Evolutionary conservation across 2,797 vertebrate species (phyloP), one percentile per base, ranked within the genome.

Genomic region (Enteromius radiatus): DNA sequence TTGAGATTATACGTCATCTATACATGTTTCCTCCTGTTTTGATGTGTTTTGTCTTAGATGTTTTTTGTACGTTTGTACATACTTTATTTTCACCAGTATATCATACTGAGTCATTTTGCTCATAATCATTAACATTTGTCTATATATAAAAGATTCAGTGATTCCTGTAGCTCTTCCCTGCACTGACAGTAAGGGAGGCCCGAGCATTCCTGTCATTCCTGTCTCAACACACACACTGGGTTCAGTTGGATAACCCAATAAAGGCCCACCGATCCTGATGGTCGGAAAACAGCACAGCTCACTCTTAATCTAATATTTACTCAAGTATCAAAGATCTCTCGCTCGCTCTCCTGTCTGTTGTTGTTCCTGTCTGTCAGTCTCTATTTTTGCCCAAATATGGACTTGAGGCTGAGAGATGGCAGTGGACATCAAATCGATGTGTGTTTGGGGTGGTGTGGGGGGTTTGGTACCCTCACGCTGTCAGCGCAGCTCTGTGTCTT

Each of bases 191-290:
- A 91, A 89, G 92, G 85, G 92, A 93, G 92, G 91, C 91, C 91
- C 84, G 65, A 69, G 85, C 93, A 93, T 94, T 87, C 89, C 90
- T 93, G 76, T 90, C 92, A 94, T 94, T 94, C 92, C 89, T 92
- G 85, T 88, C 86, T 65, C 83, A 74, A 31, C 81, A 84, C 81
- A 84, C 84, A 76, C 86, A 85, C 61, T 23, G 8, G 38, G 70
- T 71, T 69, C 21, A 65, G 82, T 85, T 41, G 56, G 73, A 84
- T 76, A 84, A 90, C 87, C 86, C 87, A 90, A 82, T 87, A 87
- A 88, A 88, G 43, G 31, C 80, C 77, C 84, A 78, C 85, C 78
- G 80, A 85, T 76, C 78, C 61, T 52, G 86, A 85, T 59, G 43
- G 87, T 83, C 67, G 41, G 45, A 85, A 84, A 76, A 76, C 70